Evolutionary conservation across 2,797 vertebrate genomes (phyloP), one percentile per base, ranked within the genome.

Genomic region (Pyrocephalus nanus): DNA sequence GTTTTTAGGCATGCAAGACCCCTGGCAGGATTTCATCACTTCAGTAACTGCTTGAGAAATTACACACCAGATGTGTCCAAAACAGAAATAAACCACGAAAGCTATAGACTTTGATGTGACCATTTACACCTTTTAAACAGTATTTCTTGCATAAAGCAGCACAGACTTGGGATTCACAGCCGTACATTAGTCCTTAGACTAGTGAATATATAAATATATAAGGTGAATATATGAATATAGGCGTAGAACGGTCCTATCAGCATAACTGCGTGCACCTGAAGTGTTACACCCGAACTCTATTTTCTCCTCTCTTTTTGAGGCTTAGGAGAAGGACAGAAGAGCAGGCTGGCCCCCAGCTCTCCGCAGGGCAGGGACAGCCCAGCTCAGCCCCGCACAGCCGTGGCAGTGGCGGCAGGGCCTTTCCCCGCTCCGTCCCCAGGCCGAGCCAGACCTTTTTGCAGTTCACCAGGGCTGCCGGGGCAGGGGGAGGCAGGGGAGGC

Each of bases 21-120:
- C 21, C 20, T 20, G 3, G 12, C 9, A 42, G 7, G 15, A 65
- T 23, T 88, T 50, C 9, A 38, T 30, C 23, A 6, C 3, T 64
- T 62, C 17, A 65, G 15, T 9, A 79, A 55, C 1, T 47, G 26
- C 11, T 12, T 38, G 34, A 77, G 16, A 67, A 77, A 42, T 25
- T 19, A 45, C 10, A 70, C 8, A 55, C 32, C 16, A 3, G 1
- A n/a, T n/a, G 4, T 3, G 11, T 15, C 18, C n/a, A 36, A 65
- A 81, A 87, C 17, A 3, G 20, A 78, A 78, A 72, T 4, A 50
- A 27, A 94, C 29, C 30, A 54, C 18, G 19, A 27, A 34, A 53
- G 0, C 5, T 20, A 19, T 1, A 5, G 0, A 36, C 16, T 78
- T 9, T 12, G 5, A 53, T 34, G 43, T 4, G 21, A 51, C n/a